Evolutionary conservation across 1,140 invertebrate genomes (phyloP).

Genomic region (Apis mellifera): Amel_HAv3.1 CM009941.2:10904001-10904500

Average conservation of each 20-base stretch:
- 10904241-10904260: background rate
- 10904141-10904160: background rate
- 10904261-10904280: too few relatives aligned
- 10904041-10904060: too few relatives aligned
- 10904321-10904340: constrained; percentile 10
- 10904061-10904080: too few relatives aligned
- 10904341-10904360: constrained; percentile 7
- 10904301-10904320: constrained; percentile 38
- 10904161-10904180: background rate
- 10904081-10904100: too few relatives aligned
- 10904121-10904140: background rate
- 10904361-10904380: background rate
- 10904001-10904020: background rate
- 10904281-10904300: background rate
- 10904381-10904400: background rate
- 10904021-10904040: background rate
- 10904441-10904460: background rate
- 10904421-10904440: background rate
- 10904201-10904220: background rate
- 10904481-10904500: background rate
- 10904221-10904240: constrained; percentile 5
- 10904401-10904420: constrained; percentile 13
- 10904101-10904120: background rate
- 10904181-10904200: too few relatives aligned
- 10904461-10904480: background rate